Evolutionary conservation across 2,888 invertebrate species (phyloP), one percentile per base, ranked within the genome.

Genomic region (Acanthosepion esculentum): DNA sequence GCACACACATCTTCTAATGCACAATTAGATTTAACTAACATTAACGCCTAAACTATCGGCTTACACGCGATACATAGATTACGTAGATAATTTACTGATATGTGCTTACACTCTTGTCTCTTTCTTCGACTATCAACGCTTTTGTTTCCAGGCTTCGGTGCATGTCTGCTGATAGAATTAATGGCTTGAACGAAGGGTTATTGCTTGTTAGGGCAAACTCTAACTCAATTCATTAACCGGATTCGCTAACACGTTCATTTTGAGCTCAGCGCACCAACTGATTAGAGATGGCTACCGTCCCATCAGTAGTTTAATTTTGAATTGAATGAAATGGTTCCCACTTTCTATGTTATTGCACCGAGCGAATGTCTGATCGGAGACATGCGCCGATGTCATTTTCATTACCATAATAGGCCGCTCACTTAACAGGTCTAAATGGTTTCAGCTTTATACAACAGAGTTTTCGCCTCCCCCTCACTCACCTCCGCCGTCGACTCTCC

Each of bases 201-300:
- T 78, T 78, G 78, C 78, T 78, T 78, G 78, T 78, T 78, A 78
- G 78, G 78, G 78, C n/a, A 78, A 78, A n/a, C n/a, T n/a, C n/a
- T 78, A 78, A 78, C 15, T 78, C 78, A 78, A 78, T 78, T 78
- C 78, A 78, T 78, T 78, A 78, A n/a, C n/a, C 33, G 78, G 78
- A 78, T 33, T 78, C n/a, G 78, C 78, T 78, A 78, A 78, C n/a
- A 78, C 78, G 78, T 78, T 78, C n/a, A 78, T 78, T 78, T 78
- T n/a, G 78, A 78, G 78, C 78, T 78, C n/a, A 78, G n/a, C 78
- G 78, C 78, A 78, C 33, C 78, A n/a, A 78, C 78, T 78, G n/a
- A 78, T 78, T 78, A 78, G n/a, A 78, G 78, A 78, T 78, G 78
- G 78, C 33, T 78, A 33, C 78, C 3, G 78, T 78, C 78, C 78